phyloP scores from a whole-genome alignment of 2,113 vertebrate species.

The Oryzias woworae region DNA sequence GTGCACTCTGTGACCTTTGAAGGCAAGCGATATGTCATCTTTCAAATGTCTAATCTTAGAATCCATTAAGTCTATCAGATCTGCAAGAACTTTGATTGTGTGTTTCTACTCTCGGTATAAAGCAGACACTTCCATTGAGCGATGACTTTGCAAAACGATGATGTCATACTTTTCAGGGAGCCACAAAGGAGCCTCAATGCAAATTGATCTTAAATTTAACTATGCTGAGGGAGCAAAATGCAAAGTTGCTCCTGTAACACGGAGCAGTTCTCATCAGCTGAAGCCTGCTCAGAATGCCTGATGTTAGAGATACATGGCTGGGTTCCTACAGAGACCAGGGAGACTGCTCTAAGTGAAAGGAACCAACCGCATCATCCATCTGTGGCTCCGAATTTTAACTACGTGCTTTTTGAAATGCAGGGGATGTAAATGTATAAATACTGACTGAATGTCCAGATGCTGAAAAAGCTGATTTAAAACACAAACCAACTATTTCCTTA shows the following conservation, averaged over 20 bases:
- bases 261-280: slow-evolving; percentile 2
- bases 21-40: slow-evolving; percentile 25
- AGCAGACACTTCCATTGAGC: slow-evolving; percentile 1
- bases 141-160: slow-evolving; percentile 26
- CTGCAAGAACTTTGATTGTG: too few relatives aligned
- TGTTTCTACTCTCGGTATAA: slow-evolving; percentile 8
- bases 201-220: slow-evolving; percentile 42
- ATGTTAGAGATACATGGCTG: not conserved
- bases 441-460: too few relatives aligned
- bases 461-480: too few relatives aligned
- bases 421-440: too few relatives aligned
- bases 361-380: too few relatives aligned
- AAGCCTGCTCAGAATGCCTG: slow-evolving; percentile 1
- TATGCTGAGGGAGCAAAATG: slow-evolving; percentile 53
- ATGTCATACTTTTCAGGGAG: slow-evolving; percentile 59
- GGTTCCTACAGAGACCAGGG: not conserved
- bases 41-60: slow-evolving; percentile 33
- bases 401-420: too few relatives aligned
- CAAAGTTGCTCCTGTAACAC: slow-evolving; percentile 61
- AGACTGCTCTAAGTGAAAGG: too few relatives aligned
- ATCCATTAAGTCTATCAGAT: not conserved
- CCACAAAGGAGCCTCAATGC: slow-evolving; percentile 38
- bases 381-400: too few relatives aligned
- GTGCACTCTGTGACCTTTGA: slow-evolving; percentile 62
- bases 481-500: too few relatives aligned